Evolutionary conservation across 2,113 vertebrate genomes (phyloP).

Genomic region (Camelus dromedarius): DNA sequence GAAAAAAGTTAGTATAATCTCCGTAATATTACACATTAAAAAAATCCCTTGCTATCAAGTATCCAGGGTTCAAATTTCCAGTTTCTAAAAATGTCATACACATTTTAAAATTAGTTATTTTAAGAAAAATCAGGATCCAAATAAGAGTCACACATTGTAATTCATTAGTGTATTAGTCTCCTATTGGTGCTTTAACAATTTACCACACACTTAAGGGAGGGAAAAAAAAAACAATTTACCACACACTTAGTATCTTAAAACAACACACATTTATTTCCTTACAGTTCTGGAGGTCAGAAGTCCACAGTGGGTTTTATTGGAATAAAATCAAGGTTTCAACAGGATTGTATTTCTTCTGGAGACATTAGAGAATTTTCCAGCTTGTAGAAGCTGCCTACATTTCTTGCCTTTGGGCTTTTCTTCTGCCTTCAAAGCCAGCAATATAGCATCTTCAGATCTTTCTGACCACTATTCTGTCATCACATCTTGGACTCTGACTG

Average conservation of each 20-base stretch:
- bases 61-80: neutral
- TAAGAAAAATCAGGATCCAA: constrained; percentile 19
- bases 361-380: neutral
- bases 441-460: neutral
- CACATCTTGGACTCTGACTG: neutral
- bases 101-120: neutral
- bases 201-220: neutral
- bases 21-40: neutral
- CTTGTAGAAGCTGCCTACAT: neutral
- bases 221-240: neutral
- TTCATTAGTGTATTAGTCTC: neutral
- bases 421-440: neutral
- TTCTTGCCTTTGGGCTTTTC: neutral
- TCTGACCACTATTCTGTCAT: neutral
- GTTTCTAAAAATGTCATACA: neutral
- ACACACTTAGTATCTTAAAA: neutral
- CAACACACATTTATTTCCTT: neutral
- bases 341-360: neutral
- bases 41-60: neutral
- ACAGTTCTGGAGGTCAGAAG: neutral
- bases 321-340: neutral
- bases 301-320: neutral
- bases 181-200: neutral
- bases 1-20: constrained; percentile 5
- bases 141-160: neutral